Evolutionary conservation across 2,888 invertebrate species (phyloP), one percentile per base, ranked within the genome.

Genomic region (Agonopterix heracliana): DNA sequence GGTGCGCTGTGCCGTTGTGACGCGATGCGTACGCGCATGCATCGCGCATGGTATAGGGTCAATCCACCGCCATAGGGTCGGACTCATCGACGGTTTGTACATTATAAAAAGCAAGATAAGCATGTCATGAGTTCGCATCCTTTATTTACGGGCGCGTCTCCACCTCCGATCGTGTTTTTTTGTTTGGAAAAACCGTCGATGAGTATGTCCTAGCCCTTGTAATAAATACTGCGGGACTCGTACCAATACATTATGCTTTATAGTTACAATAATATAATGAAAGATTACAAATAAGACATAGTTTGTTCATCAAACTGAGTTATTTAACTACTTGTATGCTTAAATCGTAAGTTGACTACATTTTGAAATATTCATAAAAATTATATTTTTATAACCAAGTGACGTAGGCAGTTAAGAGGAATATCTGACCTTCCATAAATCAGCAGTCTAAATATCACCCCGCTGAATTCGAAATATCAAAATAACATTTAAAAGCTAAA

Each of bases 311-410:
- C 72, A 78, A 69, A 64, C 61, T 61, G 66, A 69, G 63, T 68
- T 66, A 66, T 60, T 71, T 68, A 65, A 57, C 78, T 82, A 83
- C 73, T 76, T 78, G 72, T 75, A 78, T 78, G 78, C 78, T 82
- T 82, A 84, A 72, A 60, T 56, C 52, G 63, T 74, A 77, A 71
- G 66, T 78, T 86, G 85, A 86, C 86, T 86, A 85, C 78, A 78
- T 69, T 75, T 76, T 64, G 66, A 74, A 65, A 71, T 73, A 74
- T 71, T 65, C 56, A 67, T 66, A 68, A 64, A 72, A 70, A 54
- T 51, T 50, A 57, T 54, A 55, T 51, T 53, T 43, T 52, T 53
- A 57, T 54, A 54, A 51, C 52, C 45, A 55, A 50, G 49, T 45
- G 38, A 44, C 26, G 34, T 40, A 41, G 12, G 11, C 4, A 49